Evolutionary conservation across 2,888 invertebrate species (phyloP), one percentile per base, ranked within the genome.

Genomic region (Apotomis betuletana): DNA sequence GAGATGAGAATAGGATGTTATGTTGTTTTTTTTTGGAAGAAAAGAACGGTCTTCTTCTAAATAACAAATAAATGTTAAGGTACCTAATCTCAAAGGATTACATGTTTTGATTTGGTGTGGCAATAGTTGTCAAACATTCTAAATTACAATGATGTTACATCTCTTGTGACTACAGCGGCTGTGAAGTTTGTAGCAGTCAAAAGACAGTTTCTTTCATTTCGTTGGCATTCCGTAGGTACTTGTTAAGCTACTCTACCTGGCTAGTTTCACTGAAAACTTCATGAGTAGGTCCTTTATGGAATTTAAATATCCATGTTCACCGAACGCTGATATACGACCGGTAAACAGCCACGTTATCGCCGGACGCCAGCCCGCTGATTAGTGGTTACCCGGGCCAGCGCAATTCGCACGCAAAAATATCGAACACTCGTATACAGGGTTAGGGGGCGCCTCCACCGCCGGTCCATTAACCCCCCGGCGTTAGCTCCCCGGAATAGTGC

Each of bases 401-500:
- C 81, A 81, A 83, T 84, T 83, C 82, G 73, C 79, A 83, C 80
- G 88, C 84, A 89, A 90, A 91, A 90, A 90, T 90, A 91, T 90
- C 90, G 88, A 90, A 90, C 90, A 90, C 89, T 87, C 86, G 82
- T 82, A 80, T 85, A 72, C 68, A 77, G 77, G 76, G 75, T 78
- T 77, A 73, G 65, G 63, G 69, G 72, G 61, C 61, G 63, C 76
- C 78, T 81, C 80, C 79, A 74, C 83, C 79, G 76, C 77, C 81
- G 84, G 87, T 89, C 90, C 90, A 90, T 91, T 91, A 91, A 86
- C 87, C 85, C 86, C 80, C 80, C 77, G 49, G 83, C 88, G 89
- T 90, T 91, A 91, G 91, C 91, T 89, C 88, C 85, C 84, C 86
- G 89, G 90, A 89, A 91, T 92, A 91, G 92, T 90, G 89, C 84